phyloP scores from a whole-genome alignment of 2,797 vertebrate genomes.

The Delichon dasypus region DNA sequence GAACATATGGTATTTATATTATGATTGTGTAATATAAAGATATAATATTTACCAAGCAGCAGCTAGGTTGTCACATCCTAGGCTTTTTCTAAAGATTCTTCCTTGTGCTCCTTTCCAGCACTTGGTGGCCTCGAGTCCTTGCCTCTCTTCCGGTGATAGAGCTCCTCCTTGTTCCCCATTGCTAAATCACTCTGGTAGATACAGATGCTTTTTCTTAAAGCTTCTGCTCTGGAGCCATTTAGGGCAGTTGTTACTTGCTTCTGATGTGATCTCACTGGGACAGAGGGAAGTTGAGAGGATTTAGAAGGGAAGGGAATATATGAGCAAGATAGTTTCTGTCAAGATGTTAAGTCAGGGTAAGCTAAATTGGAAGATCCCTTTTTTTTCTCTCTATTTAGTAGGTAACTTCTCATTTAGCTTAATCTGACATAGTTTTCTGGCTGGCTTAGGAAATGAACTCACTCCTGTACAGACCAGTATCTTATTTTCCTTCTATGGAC shows the following conservation, averaged over 20 bases:
- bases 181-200: not conserved
- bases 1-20: not conserved
- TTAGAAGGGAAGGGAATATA: not conserved
- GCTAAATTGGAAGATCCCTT: not conserved
- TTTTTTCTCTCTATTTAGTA: not conserved
- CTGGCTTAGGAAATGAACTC: not conserved
- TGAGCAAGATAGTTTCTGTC: not conserved
- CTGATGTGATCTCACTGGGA: not conserved
- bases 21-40: not conserved
- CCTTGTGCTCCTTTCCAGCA: not conserved
- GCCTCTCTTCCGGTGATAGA: not conserved
- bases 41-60: not conserved
- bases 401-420: not conserved
- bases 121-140: not conserved
- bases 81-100: slow-evolving; percentile 33
- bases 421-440: not conserved
- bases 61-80: not conserved
- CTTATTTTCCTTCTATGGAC: not conserved
- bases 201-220: not conserved
- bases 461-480: not conserved
- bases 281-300: not conserved
- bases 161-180: not conserved
- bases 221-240: not conserved
- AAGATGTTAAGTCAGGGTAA: not conserved
- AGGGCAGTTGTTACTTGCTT: not conserved